Base-by-base conservation (phyloP, 1,140 invertebrate species). In the Panagrolaimus sp. region DNA sequence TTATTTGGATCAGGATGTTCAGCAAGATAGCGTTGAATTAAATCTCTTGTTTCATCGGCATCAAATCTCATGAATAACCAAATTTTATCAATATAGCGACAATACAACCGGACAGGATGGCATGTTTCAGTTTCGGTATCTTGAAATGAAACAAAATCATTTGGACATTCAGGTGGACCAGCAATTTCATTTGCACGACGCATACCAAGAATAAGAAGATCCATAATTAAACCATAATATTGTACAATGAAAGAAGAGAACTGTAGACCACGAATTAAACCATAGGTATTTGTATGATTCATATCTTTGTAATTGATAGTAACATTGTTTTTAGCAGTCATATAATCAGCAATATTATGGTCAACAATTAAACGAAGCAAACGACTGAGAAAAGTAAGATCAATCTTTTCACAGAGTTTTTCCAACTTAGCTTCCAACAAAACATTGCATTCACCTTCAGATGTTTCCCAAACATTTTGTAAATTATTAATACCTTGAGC, bases 1-100 rank as follows among this genome's bases (percentile, higher is more conserved):
- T 99, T 99, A 83, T 99, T 99, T 0, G 96, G 96, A 88, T 99
- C 96, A 0, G 96, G 96, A 87, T 98, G 96, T 83, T 99, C 96
- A 0, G 96, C 98, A 20, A 99, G 85, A 83, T 99, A 99, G 14
- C 96, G 85, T 83, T 99, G 96, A 80, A 99, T 99, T 27, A 99
- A 85, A 85, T 98, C 96, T 45, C 93, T 87, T 0, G 96, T 94
- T 84, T 99, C 96, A 73, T 99, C 96, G 0, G 96, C 93, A 13
- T 90, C 88, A 82, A 99, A 99, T 87, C 90, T 89, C 81, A 99
- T 92, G 86, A 94, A 96, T 71, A 99, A 90, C 84, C 98, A 96
- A 74, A 98, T 91, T 71, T 90, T 88, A 81, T 99, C 96, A 11
- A 98, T 91, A 83, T 99, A 98, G 80, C 96, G 87, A 66, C 93